phyloP scores from a whole-genome alignment of 1,140 invertebrate genomes.

The Tyrophagus putrescentiae region DNA sequence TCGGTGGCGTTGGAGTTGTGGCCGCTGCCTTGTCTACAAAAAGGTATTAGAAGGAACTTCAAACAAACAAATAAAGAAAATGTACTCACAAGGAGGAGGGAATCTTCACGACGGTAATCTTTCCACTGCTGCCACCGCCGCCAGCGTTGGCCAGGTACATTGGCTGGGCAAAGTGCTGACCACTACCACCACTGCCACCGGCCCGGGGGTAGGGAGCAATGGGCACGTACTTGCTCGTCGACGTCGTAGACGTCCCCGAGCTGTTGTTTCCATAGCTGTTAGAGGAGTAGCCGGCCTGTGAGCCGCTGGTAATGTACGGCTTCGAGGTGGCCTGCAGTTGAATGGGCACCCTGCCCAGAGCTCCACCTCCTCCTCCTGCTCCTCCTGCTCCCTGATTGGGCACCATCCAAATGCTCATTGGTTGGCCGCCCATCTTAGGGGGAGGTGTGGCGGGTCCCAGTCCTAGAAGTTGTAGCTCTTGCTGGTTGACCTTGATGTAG shows the following conservation, averaged over 20 bases:
- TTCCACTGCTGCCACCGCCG: not conserved
- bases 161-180: not conserved
- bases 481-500: too few species aligned
- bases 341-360: not conserved
- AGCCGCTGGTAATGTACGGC: not conserved
- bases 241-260: not conserved
- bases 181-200: not conserved
- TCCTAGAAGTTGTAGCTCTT: too few species aligned
- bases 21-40: slow-evolving; percentile 19
- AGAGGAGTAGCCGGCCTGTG: not conserved
- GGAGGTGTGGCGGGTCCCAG: too few species aligned
- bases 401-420: slow-evolving; percentile 7
- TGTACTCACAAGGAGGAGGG: too few species aligned
- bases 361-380: not conserved
- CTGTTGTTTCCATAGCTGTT: not conserved
- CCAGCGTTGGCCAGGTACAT: not conserved
- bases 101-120: not conserved
- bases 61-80: too few species aligned
- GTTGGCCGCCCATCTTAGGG: not conserved
- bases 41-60: too few species aligned
- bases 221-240: slow-evolving; percentile 7
- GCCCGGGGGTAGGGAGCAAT: slow-evolving; percentile 13
- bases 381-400: not conserved
- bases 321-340: too few species aligned
- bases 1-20: slow-evolving; percentile 22